These are phyloP conservation scores for Lepidocyrtoides sp. DNA, from an alignment of 2,888 invertebrate genomes.

Conservation along the genomic window DNA sequence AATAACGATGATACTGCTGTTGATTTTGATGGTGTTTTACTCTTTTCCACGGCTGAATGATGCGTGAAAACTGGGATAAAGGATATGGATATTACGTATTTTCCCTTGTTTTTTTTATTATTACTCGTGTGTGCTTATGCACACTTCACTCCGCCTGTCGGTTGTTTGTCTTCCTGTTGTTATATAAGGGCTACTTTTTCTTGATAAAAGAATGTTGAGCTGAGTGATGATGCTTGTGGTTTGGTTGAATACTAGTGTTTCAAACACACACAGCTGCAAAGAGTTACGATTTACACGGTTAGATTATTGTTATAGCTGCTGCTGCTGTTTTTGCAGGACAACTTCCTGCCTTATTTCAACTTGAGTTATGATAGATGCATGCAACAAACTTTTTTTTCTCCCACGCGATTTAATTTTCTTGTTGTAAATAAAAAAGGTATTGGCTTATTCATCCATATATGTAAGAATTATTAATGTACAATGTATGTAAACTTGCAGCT, in stretches of 20 bases:
- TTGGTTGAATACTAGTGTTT: background rate
- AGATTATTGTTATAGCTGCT: conserved; percentile 5
- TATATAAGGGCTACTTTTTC: conserved; percentile 25
- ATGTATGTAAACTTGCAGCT: background rate
- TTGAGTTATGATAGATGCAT: conserved; percentile 65
- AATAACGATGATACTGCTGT: background rate
- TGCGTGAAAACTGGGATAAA: conserved; percentile 56
- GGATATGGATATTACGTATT: conserved; percentile 28
- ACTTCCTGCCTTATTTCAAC: conserved; percentile 72
- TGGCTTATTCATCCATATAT: conserved; percentile 37
- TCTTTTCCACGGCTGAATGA: background rate
- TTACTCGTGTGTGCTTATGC: background rate
- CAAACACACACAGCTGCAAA: conserved; percentile 49
- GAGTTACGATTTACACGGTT: conserved; percentile 7
- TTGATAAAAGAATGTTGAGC: too few relatives aligned
- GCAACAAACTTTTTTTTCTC: conserved; percentile 64
- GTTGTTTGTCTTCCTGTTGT: conserved; percentile 71
- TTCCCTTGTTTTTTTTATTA: conserved; percentile 48
- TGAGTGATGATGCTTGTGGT: background rate
- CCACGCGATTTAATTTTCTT: conserved; percentile 59
- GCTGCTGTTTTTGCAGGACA: conserved; percentile 67
- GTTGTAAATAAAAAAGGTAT: background rate
- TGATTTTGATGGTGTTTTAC: background rate
- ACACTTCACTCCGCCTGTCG: conserved; percentile 33
- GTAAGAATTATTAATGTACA: background rate